phyloP scores from a whole-genome alignment of 2,888 invertebrate species.

The Furcula furcula region DNA sequence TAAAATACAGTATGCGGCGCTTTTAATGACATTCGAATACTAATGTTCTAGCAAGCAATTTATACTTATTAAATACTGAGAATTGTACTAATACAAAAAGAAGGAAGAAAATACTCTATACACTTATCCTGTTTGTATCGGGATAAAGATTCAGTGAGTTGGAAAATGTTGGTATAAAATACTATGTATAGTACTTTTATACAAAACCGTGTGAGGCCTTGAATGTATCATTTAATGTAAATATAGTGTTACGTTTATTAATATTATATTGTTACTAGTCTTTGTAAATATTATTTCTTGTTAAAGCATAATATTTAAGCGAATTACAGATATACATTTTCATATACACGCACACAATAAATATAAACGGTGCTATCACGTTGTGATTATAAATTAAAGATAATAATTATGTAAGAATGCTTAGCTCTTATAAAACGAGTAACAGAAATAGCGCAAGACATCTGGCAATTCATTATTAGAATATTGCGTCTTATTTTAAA shows the following conservation, averaged over 20 bases:
- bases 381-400: conserved; percentile 43
- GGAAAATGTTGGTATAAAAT: not conserved
- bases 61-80: no score
- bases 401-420: no score
- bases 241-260: conserved; percentile 37
- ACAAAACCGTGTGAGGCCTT: conserved; percentile 48
- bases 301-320: conserved; percentile 25
- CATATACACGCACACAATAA: not conserved
- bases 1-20: no score
- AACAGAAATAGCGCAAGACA: no score
- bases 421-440: no score
- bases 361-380: conserved; percentile 32
- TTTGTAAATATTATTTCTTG: conserved; percentile 35
- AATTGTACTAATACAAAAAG: no score
- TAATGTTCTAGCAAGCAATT: no score
- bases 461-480: no score
- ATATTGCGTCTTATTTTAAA: no score
- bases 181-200: conserved; percentile 9
- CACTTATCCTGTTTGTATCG: no score
- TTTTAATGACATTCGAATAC: no score
- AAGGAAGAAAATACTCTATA: no score
- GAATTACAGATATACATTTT: not conserved
- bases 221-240: conserved; percentile 54
- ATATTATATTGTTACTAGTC: conserved; percentile 37
- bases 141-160: not conserved